A percentile compares a stretch with the other conserved stretches of the same genome.
These are phyloP conservation scores for Drosophila kuntzei DNA, from an alignment of 2,888 invertebrate species.

Conservation along the genomic window DNA sequence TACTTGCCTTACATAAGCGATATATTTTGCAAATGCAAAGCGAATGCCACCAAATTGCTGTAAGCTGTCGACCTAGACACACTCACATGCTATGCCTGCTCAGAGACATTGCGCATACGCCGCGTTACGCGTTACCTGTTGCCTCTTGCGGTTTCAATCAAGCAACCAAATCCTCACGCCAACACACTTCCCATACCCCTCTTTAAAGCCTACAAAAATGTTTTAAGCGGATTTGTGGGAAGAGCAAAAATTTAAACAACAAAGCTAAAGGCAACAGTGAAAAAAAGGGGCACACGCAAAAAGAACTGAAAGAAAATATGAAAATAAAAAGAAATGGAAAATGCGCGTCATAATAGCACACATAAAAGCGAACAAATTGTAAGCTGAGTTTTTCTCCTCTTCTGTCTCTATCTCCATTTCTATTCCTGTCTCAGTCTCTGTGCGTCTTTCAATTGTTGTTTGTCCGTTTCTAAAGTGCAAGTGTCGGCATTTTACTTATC, in stretches of 20 bases:
- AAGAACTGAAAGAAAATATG: not conserved
- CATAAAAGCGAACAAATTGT: slow-evolving; percentile 56
- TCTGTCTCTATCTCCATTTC: slow-evolving; percentile 1
- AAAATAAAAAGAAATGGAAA: slow-evolving; percentile 4
- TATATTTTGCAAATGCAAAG: slow-evolving; percentile 50
- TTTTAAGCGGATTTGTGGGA: slow-evolving; percentile 63
- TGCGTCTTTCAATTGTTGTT: slow-evolving; percentile 7
- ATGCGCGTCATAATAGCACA: slow-evolving; percentile 57
- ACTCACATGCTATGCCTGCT: not conserved
- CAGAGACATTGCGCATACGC: slow-evolving; percentile 52
- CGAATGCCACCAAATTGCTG: slow-evolving; percentile 33
- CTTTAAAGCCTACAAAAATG: slow-evolving; percentile 55
- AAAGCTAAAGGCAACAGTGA: slow-evolving; percentile 16
- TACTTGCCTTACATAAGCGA: slow-evolving; percentile 44
- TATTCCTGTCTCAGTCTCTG: not conserved
- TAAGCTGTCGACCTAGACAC: slow-evolving; percentile 29
- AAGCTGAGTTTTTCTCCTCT: slow-evolving; percentile 11
- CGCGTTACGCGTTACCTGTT: slow-evolving; percentile 63
- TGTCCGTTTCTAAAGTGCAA: slow-evolving; percentile 32
- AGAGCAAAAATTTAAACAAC: slow-evolving; percentile 42
- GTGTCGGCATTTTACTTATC: slow-evolving; percentile 34
- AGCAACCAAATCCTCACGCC: slow-evolving; percentile 22
- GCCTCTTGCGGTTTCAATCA: slow-evolving; percentile 53
- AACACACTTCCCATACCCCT: not conserved
- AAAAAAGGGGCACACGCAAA: slow-evolving; percentile 15